phyloP scores from a whole-genome alignment of 2,797 vertebrate genomes.

The Peromyscus attwateri region DNA sequence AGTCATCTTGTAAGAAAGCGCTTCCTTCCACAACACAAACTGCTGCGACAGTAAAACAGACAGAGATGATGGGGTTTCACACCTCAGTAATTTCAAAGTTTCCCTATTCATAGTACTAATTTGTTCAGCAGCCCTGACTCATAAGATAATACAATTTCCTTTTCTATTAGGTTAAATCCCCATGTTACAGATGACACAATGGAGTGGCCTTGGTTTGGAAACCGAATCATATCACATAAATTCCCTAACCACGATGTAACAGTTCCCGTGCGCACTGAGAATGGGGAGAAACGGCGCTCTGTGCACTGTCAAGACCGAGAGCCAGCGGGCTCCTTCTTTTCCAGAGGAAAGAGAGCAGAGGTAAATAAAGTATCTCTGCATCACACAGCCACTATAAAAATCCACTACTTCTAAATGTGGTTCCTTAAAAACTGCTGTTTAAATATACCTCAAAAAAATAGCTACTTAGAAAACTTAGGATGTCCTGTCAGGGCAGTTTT shows the following conservation, averaged over 20 bases:
- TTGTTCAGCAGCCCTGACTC: background rate
- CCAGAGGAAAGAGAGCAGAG: background rate
- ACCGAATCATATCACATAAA: constrained; percentile 15
- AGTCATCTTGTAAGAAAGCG: background rate
- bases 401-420: background rate
- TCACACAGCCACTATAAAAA: background rate
- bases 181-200: background rate
- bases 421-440: background rate
- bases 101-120: background rate
- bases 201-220: background rate
- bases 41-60: background rate
- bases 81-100: background rate
- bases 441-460: background rate
- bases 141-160: background rate
- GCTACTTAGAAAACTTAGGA: background rate
- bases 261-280: background rate
- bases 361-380: background rate
- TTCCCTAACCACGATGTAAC: background rate
- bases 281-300: constrained; percentile 3
- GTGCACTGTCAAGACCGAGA: background rate
- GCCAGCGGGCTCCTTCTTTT: background rate
- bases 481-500: background rate
- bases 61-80: background rate
- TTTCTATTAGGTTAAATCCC: constrained; percentile 27
- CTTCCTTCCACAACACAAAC: constrained; percentile 11